Evolutionary conservation across 1,140 invertebrate genomes (phyloP).

Genomic region (Antheraea mylitta): DNA sequence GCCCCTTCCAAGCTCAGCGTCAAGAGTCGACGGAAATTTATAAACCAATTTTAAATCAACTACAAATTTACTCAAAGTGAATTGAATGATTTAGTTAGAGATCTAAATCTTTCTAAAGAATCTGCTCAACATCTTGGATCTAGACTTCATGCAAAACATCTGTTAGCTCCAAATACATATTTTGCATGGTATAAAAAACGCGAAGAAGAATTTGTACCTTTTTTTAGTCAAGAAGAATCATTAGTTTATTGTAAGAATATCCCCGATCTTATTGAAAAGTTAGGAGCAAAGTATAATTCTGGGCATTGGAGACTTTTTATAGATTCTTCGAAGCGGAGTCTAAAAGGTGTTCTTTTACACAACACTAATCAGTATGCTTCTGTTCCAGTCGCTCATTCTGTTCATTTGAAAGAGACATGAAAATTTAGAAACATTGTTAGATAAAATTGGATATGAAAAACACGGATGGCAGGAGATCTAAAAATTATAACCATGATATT

Average conservation of each 20-base stretch:
- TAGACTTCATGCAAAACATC: too few relatives aligned
- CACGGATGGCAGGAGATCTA: slow-evolving; percentile 1
- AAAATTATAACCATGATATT: slow-evolving; percentile 7
- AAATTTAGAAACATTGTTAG: slow-evolving; percentile 11
- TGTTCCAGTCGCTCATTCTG: slow-evolving; percentile 12
- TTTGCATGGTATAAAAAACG: too few relatives aligned
- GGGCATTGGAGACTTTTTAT: too few relatives aligned
- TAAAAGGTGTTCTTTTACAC: not conserved
- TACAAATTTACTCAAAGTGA: too few relatives aligned
- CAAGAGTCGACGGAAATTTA: too few relatives aligned
- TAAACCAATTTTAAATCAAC: too few relatives aligned
- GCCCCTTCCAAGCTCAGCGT: too few relatives aligned
- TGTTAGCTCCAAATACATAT: too few relatives aligned
- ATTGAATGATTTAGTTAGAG: too few relatives aligned
- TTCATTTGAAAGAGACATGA: slow-evolving; percentile 11
- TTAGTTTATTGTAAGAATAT: not conserved
- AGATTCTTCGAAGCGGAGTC: not conserved
- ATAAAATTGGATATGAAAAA: slow-evolving; percentile 12
- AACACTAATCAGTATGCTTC: slow-evolving; percentile 11
- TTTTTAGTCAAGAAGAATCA: not conserved
- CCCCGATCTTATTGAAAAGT: slow-evolving; percentile 5
- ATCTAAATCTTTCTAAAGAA: too few relatives aligned
- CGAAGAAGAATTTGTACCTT: too few relatives aligned
- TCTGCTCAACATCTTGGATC: too few relatives aligned
- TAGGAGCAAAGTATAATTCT: slow-evolving; percentile 3